phyloP scores from a whole-genome alignment of 2,113 vertebrate species.

The Prunella fulvescens region DNA sequence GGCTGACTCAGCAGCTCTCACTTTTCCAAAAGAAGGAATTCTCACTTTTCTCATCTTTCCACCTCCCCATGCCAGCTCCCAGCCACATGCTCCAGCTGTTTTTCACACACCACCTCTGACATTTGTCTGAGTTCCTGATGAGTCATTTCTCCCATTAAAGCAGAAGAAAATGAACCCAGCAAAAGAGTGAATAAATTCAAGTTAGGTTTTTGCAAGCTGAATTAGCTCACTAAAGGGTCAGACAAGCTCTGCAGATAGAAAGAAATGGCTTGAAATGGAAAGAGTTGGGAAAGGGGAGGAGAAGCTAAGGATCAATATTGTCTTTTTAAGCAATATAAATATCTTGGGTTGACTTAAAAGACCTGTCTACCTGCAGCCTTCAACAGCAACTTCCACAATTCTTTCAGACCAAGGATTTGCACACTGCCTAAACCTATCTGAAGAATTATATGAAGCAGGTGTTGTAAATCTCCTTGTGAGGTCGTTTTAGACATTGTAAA shows the following conservation, averaged over 20 bases:
- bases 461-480: neutral
- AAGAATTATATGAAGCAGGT: neutral
- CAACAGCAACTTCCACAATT: rapidly evolving
- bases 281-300: neutral
- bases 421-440: neutral
- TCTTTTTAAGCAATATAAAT: neutral
- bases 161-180: neutral
- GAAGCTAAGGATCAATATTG: neutral
- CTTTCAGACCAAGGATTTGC: neutral
- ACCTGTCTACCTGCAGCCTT: neutral
- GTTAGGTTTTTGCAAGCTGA: neutral
- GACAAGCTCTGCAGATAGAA: neutral
- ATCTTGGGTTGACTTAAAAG: neutral
- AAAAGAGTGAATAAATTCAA: neutral
- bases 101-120: neutral
- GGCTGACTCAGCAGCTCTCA: neutral
- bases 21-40: neutral
- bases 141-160: neutral
- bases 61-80: neutral
- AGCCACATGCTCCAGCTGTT: neutral
- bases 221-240: neutral
- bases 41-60: neutral
- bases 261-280: neutral
- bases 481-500: neutral
- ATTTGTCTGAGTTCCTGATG: neutral